Percentiles rank a stretch among this genome's conserved stretches.
These are phyloP conservation scores for Rhogogaster chlorosoma DNA, from an alignment of 2,888 invertebrate genomes.

Conservation along the genomic window DNA sequence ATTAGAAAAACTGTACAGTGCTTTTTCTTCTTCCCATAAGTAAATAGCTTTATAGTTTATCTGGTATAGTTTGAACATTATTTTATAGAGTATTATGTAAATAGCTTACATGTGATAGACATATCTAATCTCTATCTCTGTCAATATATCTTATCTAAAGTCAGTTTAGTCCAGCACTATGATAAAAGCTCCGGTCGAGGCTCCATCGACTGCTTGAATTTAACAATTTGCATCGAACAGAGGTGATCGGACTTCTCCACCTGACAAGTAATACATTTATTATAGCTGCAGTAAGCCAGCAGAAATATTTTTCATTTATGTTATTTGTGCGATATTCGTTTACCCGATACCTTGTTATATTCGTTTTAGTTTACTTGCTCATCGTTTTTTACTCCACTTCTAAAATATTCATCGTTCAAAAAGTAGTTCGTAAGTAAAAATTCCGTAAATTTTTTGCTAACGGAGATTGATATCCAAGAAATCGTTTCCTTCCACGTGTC, in stretches of 20 bases:
- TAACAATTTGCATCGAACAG: not conserved
- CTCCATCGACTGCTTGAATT: not conserved
- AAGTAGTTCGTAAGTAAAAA: not conserved
- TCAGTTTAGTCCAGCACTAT: not conserved
- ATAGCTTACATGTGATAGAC: not conserved
- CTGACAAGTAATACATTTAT: not conserved
- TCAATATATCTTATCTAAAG: constrained; percentile 32
- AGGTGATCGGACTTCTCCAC: not conserved
- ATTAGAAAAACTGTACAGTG: not conserved
- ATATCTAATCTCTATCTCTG: constrained; percentile 31
- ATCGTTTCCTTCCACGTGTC: not conserved
- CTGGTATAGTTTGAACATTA: not conserved
- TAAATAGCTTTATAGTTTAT: not conserved
- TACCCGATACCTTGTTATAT: not conserved
- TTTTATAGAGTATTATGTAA: not conserved
- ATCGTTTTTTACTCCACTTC: not conserved
- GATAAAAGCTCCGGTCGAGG: not conserved
- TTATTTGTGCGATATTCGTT: not conserved
- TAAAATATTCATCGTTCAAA: not conserved
- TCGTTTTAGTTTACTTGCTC: not conserved
- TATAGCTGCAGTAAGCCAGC: not conserved
- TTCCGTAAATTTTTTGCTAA: not conserved
- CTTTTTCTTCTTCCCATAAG: not conserved
- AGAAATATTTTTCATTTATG: not conserved
- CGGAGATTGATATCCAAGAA: not conserved